A percentile compares a stretch with the other conserved stretches of the same genome.
Evolutionary conservation across 2,888 invertebrate species (phyloP).

Genomic region (Caprella mutica): DNA sequence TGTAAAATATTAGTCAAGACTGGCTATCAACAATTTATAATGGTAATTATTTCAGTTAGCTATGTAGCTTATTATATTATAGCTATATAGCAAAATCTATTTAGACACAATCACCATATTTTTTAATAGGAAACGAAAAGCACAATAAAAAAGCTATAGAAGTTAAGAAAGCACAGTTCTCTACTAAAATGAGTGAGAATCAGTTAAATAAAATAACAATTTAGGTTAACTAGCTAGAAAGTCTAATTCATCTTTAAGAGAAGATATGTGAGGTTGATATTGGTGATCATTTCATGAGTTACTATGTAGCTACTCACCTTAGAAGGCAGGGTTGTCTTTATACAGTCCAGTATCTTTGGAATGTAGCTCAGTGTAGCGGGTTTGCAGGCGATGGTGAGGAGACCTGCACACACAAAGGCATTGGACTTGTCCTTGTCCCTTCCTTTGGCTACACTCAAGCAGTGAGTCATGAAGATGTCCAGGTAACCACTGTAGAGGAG

Average conservation of each 20-base stretch:
- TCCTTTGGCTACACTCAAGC: constrained; percentile 40
- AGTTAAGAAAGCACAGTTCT: not conserved
- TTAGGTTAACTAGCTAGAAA: not conserved
- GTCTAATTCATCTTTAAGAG: not conserved
- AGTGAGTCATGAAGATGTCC: constrained; percentile 7
- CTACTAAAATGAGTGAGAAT: not conserved
- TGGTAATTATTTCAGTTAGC: too few relatives aligned
- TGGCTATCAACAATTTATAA: too few relatives aligned
- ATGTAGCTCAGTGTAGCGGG: constrained; percentile 72
- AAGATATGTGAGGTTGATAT: not conserved
- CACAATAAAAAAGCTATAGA: not conserved
- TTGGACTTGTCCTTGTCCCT: constrained; percentile 73
- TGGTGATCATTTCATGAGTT: not conserved
- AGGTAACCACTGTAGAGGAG: constrained; percentile 9
- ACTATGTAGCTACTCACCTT: constrained; percentile 36
- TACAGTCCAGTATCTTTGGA: constrained; percentile 63
- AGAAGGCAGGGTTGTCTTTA: constrained; percentile 56
- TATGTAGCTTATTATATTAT: too few relatives aligned
- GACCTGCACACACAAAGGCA: constrained; percentile 80
- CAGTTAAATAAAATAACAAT: not conserved
- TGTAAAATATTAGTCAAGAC: too few relatives aligned
- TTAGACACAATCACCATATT: too few relatives aligned
- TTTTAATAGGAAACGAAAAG: too few relatives aligned
- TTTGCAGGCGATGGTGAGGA: constrained; percentile 78
- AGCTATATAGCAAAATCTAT: too few relatives aligned